A percentile compares a stretch with the other conserved stretches of the same genome.
phyloP scores from a whole-genome alignment of 2,888 invertebrate species.

The Timema cristinae region DNA sequence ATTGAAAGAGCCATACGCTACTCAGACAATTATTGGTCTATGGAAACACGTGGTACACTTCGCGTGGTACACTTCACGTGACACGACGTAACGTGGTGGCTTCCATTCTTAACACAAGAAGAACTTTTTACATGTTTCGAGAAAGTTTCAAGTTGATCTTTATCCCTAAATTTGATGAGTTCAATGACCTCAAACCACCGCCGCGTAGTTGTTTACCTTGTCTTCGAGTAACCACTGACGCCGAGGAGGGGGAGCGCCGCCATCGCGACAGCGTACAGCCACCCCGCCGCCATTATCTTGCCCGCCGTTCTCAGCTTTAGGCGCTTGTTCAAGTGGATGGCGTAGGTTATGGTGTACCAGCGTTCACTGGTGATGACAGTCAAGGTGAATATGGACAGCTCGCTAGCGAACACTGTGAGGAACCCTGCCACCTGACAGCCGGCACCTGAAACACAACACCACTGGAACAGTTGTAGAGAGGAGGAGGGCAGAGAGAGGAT shows the following conservation, averaged over 20 bases:
- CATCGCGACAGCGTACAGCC: constrained; percentile 54
- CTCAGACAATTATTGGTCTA: too few species aligned
- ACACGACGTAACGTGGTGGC: too few species aligned
- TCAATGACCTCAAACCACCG: too few species aligned
- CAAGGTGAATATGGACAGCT: constrained; percentile 62
- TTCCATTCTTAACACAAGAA: too few species aligned
- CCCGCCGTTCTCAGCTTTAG: constrained; percentile 56
- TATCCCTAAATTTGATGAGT: too few species aligned
- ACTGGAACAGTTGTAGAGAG: too few species aligned
- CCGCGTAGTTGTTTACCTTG: constrained; percentile 41
- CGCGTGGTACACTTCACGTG: too few species aligned
- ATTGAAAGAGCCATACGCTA: too few species aligned
- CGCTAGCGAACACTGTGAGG: constrained; percentile 59
- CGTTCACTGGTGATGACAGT: constrained; percentile 62
- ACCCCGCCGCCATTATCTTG: constrained; percentile 56
- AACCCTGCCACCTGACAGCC: constrained; percentile 63
- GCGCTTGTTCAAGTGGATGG: constrained; percentile 58
- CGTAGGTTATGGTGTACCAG: constrained; percentile 57
- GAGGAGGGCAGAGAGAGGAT: too few species aligned
- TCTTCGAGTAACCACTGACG: constrained; percentile 60
- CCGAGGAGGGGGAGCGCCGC: constrained; percentile 59
- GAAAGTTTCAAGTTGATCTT: too few species aligned
- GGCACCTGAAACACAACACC: constrained; percentile 42
- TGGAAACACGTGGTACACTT: too few species aligned
- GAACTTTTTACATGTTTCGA: too few species aligned